Base-by-base conservation (phyloP, 2,888 invertebrate genomes). In the Drosophila algonquin region DNA sequence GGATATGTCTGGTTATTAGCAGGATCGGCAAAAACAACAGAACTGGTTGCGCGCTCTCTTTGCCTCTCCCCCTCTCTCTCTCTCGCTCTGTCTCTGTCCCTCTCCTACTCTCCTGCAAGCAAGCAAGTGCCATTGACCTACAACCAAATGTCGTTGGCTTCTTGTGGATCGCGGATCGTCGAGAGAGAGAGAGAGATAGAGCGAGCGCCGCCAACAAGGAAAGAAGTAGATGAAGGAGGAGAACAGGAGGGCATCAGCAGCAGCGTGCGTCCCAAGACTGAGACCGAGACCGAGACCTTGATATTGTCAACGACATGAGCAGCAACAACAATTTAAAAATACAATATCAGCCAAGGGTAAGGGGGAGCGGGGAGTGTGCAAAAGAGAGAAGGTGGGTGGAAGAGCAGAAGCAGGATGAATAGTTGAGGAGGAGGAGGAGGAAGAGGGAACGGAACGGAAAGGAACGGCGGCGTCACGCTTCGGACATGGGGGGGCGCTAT, bases 141-240 rank as follows among this genome's bases (percentile, higher is more conserved):
- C 62, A 86, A 75, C 79, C 73, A 86, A 69, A 77, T 79, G 82
- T 82, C 81, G 82, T 86, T 86, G 87, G 68, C 82, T 75, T 84
- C 76, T 76, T 70, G 69, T 58, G 60, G 60, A 56, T 73, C 57
- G 50, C 51, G 30, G 3, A 21, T 21, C 21, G 21, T 21, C 21
- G 21, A 21, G 21, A 2, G 3, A 21, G 21, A 21, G 14, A 14
- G 14, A 40, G 6, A 64, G 27, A 51, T 57, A 68, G 67, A 46
- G 40, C 73, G 45, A 24, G 32, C 32, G 32, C 32, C 32, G 32
- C 3, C 18, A 16, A 40, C 40, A 35, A n/a, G 18, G 52, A 62
- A 24, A 24, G 52, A 30, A 27, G 18, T 9, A 46, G 18, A 24
- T 40, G 16, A 52, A 18, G 2, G 45, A n/a, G 14, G 9, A 48